These are phyloP conservation scores for Pipistrellus pipistrellus DNA, from an alignment of 2,797 vertebrate species.

Conservation along the genomic window DNA sequence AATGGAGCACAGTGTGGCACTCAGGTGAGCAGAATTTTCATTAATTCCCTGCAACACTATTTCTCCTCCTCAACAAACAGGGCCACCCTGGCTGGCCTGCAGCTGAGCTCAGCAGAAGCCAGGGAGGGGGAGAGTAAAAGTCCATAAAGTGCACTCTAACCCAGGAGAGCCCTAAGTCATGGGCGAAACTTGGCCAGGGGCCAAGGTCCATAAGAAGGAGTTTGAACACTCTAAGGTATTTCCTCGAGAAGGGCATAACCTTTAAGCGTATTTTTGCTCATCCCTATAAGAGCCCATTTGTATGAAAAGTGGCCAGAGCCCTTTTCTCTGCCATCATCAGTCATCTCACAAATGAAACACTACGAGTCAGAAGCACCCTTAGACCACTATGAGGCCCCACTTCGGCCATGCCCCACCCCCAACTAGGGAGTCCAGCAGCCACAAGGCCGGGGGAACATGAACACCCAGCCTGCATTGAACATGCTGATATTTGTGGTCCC, in stretches of 20 bases:
- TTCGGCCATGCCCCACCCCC: neutral
- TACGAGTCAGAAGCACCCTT: neutral
- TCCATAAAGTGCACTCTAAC: neutral
- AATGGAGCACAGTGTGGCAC: neutral
- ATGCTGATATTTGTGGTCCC: neutral
- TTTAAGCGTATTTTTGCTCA: slow-evolving; percentile 24
- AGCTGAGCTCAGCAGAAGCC: slow-evolving; percentile 61
- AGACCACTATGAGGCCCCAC: too few species aligned
- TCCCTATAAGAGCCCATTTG: neutral
- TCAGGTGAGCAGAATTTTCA: slow-evolving; percentile 73
- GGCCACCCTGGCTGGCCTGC: slow-evolving; percentile 47
- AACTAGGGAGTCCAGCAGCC: neutral
- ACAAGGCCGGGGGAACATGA: neutral
- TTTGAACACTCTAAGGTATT: neutral
- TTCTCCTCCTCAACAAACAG: slow-evolving; percentile 74
- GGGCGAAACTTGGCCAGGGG: neutral
- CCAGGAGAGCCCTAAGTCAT: slow-evolving; percentile 1
- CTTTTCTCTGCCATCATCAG: neutral
- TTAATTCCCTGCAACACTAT: slow-evolving; percentile 81
- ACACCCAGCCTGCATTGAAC: neutral
- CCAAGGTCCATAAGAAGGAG: neutral
- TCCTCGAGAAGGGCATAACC: slow-evolving; percentile 24
- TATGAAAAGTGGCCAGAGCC: neutral
- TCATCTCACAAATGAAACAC: neutral
- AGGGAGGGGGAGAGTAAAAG: neutral